Evolutionary conservation across 2,113 vertebrate genomes (phyloP).

Genomic region (Odontesthes bonariensis): DNA sequence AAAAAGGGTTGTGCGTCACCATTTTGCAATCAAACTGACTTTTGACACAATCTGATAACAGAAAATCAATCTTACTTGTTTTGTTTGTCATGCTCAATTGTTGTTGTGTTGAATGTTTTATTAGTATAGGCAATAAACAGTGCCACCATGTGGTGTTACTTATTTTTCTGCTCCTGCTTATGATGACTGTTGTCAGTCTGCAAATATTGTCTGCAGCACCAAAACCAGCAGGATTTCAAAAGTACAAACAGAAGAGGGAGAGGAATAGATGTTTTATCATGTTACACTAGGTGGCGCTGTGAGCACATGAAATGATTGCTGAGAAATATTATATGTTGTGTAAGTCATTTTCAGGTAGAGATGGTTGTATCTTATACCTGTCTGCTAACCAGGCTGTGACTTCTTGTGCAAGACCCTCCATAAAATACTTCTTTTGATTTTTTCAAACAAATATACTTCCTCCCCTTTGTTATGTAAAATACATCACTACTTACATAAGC

Average conservation of each 20-base stretch:
- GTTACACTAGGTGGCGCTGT: conserved; percentile 63
- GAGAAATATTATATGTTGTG: conserved; percentile 1
- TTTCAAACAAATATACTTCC: not conserved
- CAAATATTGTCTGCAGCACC: not conserved
- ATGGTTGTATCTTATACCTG: not conserved
- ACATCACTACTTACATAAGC: not conserved
- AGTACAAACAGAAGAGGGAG: not conserved
- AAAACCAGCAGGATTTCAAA: too few species aligned
- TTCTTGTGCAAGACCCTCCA: not conserved
- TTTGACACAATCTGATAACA: too few species aligned
- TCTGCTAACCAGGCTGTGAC: not conserved
- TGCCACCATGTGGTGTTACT: conserved; percentile 61
- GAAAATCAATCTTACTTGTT: too few species aligned
- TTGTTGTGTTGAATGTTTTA: not conserved
- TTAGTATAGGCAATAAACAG: conserved; percentile 33
- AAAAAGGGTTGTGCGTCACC: too few species aligned
- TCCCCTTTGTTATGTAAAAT: not conserved
- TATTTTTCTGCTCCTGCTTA: not conserved
- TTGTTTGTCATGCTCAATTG: too few species aligned
- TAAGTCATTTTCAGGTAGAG: conserved; percentile 6
- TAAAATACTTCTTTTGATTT: not conserved
- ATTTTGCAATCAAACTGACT: too few species aligned
- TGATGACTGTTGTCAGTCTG: not conserved
- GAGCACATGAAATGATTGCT: conserved; percentile 3
- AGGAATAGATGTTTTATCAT: not conserved